Base-by-base conservation (phyloP, 37 sponge, comb jelly and placozoan species). In the Axinella damicornis region DNA sequence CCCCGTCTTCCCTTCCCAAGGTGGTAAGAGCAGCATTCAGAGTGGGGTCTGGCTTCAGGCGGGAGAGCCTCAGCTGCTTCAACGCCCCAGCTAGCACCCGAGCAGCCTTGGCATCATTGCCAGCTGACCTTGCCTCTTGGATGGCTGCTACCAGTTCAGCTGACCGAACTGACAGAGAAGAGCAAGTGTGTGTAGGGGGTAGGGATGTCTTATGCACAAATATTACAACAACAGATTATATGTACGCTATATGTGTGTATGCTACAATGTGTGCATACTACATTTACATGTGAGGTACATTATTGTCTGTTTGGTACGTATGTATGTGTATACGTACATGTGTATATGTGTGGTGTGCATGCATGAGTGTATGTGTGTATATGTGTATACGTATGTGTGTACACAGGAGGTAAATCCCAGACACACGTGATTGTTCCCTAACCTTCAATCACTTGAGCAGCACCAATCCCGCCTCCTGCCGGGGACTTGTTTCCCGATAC, bases 21-120 rank as follows among this genome's bases (percentile, higher is more conserved):
- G 79, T 68, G 16, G 57, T 69, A 0, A 93, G 79, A 25, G 89
- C 83, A 25, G 78, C 31, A 31, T 89, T 93, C 2, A 93, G 87
- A 4, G 25, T 65, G 9, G 79, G 4, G 56, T 93, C 94, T 0
- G 87, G 90, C 46, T 89, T 93, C 33, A 86, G 66, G 5, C 94
- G 86, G 5, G 94, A 86, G n/a, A 89, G 86, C 41, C 86, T 93
- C 70, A 93, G 75, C 68, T 85, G 83, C 38, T 73, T 81, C 37
- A 93, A 21, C 0, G 87, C 87, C 38, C 90, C 90, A 13, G 56
- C 59, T 11, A 89, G 59, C 0, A 93, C 24, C 58, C 73, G 74
- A 0, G 58, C 22, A 16, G 78, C 83, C 25, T 83, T 81, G 18
- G 71, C 14, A 27, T 69, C 81, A 53, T 82, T 77, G 0, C 65